Conservation (phyloP, 2,888 invertebrate genomes). For the Melikaiella ostensackeni region DNA sequence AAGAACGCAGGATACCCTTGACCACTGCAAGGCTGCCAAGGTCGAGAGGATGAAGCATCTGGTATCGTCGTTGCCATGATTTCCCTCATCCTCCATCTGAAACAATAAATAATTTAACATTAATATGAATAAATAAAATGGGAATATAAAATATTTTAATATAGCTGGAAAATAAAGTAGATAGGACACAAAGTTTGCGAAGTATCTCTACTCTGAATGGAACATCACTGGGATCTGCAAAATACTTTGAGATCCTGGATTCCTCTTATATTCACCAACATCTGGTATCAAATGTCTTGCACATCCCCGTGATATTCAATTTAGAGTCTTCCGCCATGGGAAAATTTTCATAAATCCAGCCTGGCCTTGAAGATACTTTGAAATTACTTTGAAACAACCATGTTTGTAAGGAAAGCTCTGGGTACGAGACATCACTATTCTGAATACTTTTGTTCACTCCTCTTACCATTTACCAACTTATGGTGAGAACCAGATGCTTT, state of each 20-base stretch:
- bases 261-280: too few species aligned
- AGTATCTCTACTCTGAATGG: too few species aligned
- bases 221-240: too few species aligned
- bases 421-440: not conserved
- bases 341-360: not conserved
- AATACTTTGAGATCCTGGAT: too few species aligned
- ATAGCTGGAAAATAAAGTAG: too few species aligned
- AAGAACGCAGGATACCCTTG: constrained; percentile 90
- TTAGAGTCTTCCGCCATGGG: not conserved
- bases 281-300: too few species aligned
- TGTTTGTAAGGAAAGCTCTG: not conserved
- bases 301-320: not conserved
- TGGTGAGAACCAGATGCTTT: too few species aligned
- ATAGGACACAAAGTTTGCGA: too few species aligned
- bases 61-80: constrained; percentile 98
- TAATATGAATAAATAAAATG: not conserved
- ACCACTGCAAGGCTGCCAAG: constrained; percentile 93
- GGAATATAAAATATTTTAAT: not conserved
- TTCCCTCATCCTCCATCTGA: constrained; percentile 98
- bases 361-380: not conserved
- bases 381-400: not conserved
- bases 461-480: too few species aligned
- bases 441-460: not conserved
- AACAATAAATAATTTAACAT: constrained; percentile 59
- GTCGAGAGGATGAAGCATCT: constrained; percentile 97